Evolutionary conservation across 2,888 invertebrate genomes (phyloP).

Genomic region (Thelaira solivaga): DNA sequence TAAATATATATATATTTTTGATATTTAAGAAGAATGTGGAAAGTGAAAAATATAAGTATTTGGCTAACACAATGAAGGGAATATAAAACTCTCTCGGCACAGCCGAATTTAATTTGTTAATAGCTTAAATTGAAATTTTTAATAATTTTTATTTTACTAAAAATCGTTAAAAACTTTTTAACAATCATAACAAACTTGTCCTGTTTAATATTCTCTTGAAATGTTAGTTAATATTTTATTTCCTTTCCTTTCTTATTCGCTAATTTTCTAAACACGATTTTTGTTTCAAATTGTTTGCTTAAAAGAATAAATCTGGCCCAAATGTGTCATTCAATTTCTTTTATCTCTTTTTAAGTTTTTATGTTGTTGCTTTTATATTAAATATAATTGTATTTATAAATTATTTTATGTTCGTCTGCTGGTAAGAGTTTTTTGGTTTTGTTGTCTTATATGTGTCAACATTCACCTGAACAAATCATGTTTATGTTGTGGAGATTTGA

Average conservation of each 20-base stretch:
- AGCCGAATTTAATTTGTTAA: too few relatives aligned
- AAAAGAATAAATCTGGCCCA: slow-evolving; percentile 34
- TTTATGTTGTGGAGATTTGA: slow-evolving; percentile 14
- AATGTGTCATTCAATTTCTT: slow-evolving; percentile 47
- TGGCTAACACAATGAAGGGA: too few relatives aligned
- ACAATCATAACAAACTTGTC: slow-evolving; percentile 23
- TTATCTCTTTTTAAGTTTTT: slow-evolving; percentile 2
- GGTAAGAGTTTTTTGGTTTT: slow-evolving; percentile 18
- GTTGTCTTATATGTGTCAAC: slow-evolving; percentile 55
- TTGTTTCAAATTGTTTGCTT: slow-evolving; percentile 1
- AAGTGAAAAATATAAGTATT: too few relatives aligned
- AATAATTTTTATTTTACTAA: too few relatives aligned
- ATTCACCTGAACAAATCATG: slow-evolving; percentile 56
- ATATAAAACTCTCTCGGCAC: too few relatives aligned
- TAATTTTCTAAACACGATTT: slow-evolving; percentile 34
- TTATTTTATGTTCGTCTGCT: too few relatives aligned
- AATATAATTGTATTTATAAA: slow-evolving; percentile 47
- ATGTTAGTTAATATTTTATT: background rate
- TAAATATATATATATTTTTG: too few relatives aligned
- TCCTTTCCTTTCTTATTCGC: background rate
- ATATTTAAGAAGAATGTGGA: too few relatives aligned
- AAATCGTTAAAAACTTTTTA: too few relatives aligned
- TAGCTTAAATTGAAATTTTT: too few relatives aligned
- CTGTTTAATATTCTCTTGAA: background rate
- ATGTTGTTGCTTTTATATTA: background rate